These are phyloP conservation scores for Meloidogyne floridensis DNA, from an alignment of 1,140 invertebrate species.

Conservation along the genomic window DNA sequence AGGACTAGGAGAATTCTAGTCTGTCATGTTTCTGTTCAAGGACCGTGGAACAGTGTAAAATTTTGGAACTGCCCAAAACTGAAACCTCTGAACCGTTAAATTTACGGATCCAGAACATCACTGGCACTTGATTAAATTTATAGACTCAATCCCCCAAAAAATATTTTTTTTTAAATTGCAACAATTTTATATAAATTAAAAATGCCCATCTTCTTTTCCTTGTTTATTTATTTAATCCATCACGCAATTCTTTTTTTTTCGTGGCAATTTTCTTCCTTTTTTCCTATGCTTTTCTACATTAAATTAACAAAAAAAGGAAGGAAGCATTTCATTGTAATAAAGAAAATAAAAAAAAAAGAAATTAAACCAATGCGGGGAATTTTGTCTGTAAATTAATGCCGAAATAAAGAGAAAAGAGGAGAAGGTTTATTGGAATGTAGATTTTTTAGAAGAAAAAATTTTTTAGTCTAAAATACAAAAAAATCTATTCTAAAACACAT, in stretches of 20 bases:
- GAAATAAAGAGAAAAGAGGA: not conserved
- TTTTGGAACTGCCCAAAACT: no score
- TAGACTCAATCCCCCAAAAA: no score
- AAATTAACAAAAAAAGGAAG: slow-evolving; percentile 4
- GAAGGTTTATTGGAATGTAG: not conserved
- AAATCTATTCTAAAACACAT: no score
- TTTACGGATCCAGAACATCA: no score
- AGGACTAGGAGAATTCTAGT: no score
- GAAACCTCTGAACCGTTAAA: no score
- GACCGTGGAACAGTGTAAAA: no score
- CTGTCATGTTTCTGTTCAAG: no score
- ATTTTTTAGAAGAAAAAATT: not conserved
- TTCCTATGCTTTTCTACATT: not conserved
- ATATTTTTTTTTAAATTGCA: not conserved
- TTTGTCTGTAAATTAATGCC: not conserved
- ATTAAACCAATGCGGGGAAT: not conserved
- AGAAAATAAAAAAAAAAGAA: slow-evolving; percentile 3
- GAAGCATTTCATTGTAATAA: not conserved
- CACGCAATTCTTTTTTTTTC: not conserved
- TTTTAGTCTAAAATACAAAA: not conserved
- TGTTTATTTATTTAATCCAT: slow-evolving; percentile 18
- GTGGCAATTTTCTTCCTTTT: not conserved
- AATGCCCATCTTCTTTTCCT: not conserved
- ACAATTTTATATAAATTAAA: not conserved
- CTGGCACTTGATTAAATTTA: no score